Conservation (phyloP, 2,113 vertebrate species). For the Saccopteryx leptura region DNA sequence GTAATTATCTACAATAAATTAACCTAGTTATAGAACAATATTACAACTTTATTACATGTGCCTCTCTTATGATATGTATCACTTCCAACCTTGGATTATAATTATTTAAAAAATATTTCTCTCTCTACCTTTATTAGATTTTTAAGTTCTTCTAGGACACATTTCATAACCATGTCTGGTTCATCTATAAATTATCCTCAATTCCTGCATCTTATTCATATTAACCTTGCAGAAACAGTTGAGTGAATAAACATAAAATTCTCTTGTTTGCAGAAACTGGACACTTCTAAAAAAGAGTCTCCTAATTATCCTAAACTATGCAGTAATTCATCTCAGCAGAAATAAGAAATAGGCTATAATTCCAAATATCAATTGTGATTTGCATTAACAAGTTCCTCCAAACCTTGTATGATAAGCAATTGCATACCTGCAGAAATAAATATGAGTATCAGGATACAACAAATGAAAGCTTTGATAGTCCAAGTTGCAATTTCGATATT, state of each 20-base stretch:
- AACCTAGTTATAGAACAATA: neutral
- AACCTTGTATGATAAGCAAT: constrained; percentile 42
- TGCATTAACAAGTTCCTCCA: constrained; percentile 55
- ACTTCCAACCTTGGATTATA: constrained; percentile 20
- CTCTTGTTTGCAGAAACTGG: constrained; percentile 49
- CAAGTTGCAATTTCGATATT: constrained; percentile 56
- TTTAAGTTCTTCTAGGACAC: constrained; percentile 17
- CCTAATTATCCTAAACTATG: constrained; percentile 54
- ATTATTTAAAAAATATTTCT: neutral
- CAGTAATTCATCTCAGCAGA: constrained; percentile 51
- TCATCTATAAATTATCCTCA: neutral
- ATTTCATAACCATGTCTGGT: neutral
- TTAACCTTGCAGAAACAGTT: constrained; percentile 41
- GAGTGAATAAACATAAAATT: constrained; percentile 14
- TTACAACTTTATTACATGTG: neutral
- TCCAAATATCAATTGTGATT: constrained; percentile 70
- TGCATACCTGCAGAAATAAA: constrained; percentile 54
- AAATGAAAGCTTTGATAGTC: constrained; percentile 54
- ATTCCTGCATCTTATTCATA: neutral
- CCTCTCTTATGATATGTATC: neutral
- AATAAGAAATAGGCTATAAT: constrained; percentile 40
- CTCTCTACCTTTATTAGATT: constrained; percentile 11
- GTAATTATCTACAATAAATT: constrained; percentile 30
- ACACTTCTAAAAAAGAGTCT: constrained; percentile 9
- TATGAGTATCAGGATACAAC: constrained; percentile 56